Evolutionary conservation across 2,113 vertebrate species (phyloP).

Genomic region (Siphamia tubifer): DNA sequence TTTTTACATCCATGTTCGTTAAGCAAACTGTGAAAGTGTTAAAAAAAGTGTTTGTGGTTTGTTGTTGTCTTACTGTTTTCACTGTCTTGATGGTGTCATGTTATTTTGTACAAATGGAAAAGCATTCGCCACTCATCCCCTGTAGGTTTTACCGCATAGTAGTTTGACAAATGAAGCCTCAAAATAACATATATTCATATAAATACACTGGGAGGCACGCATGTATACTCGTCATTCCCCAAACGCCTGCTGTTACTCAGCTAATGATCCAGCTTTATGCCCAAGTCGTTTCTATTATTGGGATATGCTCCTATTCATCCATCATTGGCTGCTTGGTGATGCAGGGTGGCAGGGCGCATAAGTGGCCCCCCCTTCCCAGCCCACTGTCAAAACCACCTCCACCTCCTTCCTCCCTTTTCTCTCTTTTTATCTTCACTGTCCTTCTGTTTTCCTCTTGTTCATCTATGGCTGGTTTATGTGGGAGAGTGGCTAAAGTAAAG

Average conservation of each 20-base stretch:
- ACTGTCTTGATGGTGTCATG: background rate
- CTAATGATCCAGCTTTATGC: conserved; percentile 31
- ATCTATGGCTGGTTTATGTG: conserved; percentile 22
- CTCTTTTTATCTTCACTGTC: conserved; percentile 44
- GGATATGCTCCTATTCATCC: conserved; percentile 65
- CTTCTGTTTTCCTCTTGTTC: conserved; percentile 47
- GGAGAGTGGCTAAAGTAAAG: conserved; percentile 30
- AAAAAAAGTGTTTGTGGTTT: background rate
- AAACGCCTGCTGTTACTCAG: conserved; percentile 23
- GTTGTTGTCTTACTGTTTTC: background rate
- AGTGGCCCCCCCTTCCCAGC: conserved; percentile 21
- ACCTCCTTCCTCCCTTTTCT: background rate
- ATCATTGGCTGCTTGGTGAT: conserved; percentile 65
- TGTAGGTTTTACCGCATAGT: conserved; percentile 6
- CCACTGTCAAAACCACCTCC: conserved; percentile 20
- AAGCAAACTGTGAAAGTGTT: background rate
- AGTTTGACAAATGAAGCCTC: conserved; percentile 29
- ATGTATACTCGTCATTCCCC: background rate
- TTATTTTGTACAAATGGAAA: conserved; percentile 7
- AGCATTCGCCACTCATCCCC: background rate
- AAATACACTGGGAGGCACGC: conserved; percentile 5
- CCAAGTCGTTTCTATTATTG: conserved; percentile 69
- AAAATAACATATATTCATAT: background rate
- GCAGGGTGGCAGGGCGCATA: conserved; percentile 59
- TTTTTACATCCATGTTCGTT: background rate